phyloP scores from a whole-genome alignment of 2,797 vertebrate species.

The Callimico goeldii region DNA sequence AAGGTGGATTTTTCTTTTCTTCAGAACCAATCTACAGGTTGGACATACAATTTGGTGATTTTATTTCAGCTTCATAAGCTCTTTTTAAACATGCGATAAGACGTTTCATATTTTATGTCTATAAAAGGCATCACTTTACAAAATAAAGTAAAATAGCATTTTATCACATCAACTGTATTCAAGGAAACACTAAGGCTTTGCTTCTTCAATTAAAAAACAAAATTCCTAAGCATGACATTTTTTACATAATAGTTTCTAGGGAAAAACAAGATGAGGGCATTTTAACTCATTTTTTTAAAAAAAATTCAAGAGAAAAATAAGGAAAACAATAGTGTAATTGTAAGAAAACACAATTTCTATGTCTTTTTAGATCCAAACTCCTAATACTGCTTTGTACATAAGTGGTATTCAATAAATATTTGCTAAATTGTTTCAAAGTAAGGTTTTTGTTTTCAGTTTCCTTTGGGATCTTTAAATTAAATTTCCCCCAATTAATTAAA shows the following conservation, averaged over 20 bases:
- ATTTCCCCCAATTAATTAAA: neutral
- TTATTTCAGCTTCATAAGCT: neutral
- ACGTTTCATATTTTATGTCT: neutral
- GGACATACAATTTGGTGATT: neutral
- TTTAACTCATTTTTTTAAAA: slow-evolving; percentile 16
- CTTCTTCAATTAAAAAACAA: neutral
- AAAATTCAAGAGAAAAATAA: neutral
- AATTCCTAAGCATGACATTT: neutral
- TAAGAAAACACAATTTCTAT: neutral
- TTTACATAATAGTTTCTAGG: neutral
- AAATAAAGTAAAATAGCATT: neutral
- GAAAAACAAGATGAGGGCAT: neutral
- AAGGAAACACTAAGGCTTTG: neutral
- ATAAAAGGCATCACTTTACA: neutral
- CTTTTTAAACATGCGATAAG: neutral
- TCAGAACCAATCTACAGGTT: neutral
- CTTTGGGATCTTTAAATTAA: neutral
- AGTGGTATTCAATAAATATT: neutral
- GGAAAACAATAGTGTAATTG: neutral
- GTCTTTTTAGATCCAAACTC: neutral
- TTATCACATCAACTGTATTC: neutral
- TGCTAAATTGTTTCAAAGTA: neutral
- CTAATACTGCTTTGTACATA: neutral
- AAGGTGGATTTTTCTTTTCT: neutral
- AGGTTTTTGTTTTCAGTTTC: neutral